Conservation (phyloP, 1,140 invertebrate species). For the Drosophila santomea region DNA sequence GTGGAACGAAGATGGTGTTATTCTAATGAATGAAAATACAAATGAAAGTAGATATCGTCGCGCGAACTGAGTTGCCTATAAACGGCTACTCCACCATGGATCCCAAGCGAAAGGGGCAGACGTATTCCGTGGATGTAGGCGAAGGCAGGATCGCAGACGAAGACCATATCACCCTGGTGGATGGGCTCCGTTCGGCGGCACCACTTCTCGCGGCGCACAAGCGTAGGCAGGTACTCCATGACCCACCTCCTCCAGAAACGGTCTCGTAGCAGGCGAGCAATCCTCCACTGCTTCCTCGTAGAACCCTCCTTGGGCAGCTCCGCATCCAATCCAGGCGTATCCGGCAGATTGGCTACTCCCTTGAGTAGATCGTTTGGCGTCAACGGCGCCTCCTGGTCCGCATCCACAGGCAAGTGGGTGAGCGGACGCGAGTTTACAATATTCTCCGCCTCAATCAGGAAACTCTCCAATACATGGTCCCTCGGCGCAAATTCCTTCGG, state of each 20-base stretch:
- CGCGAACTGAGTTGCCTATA: too few species aligned
- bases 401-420: slow-evolving; percentile 14
- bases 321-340: neutral
- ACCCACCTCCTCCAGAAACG: slow-evolving; percentile 18
- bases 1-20: too few species aligned
- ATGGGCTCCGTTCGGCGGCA: slow-evolving; percentile 10
- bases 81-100: too few species aligned
- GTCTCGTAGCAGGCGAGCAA: neutral
- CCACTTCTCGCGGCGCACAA: slow-evolving; percentile 37
- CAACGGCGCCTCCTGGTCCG: slow-evolving; percentile 21
- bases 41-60: too few species aligned
- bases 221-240: slow-evolving; percentile 22
- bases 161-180: slow-evolving; percentile 20
- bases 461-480: too few species aligned
- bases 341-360: neutral
- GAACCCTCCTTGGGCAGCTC: neutral
- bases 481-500: too few species aligned
- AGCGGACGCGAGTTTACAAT: slow-evolving; percentile 20
- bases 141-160: neutral
- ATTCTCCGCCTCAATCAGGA: too few species aligned
- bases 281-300: neutral
- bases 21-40: too few species aligned
- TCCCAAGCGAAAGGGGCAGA: too few species aligned
- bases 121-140: too few species aligned
- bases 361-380: neutral